Base-by-base conservation (phyloP, 2,888 invertebrate genomes). In the Melieria picta region DNA sequence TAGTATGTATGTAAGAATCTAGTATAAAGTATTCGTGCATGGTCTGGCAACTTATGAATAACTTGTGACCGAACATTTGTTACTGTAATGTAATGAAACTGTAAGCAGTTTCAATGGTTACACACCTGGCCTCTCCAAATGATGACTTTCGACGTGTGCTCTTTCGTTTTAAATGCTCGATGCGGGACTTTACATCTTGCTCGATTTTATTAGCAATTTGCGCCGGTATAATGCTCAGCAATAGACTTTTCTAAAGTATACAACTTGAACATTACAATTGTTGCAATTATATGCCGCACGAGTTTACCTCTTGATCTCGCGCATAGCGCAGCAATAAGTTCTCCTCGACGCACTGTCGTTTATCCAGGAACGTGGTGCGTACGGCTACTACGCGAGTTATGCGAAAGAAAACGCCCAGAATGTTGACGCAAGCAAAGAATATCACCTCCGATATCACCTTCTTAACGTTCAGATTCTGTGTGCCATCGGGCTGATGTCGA, bases 331-430 rank as follows among this genome's bases (percentile, higher is more conserved):
- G 87, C 78, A 94, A 90, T 61, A 94, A 88, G 64, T 94, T 96
- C 67, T 94, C 93, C 85, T 96, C 94, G 16, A 97, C 93, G 81
- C 93, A 95, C 55, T 93, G 94, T 74, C 96, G 88, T 52, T 95
- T 90, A 83, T 97, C 96, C 71, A 97, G 88, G 84, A 97, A 97
- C 1, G 96, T 94, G 74, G 94, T 89, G 74, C 96, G 89, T 75
- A 95, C 93, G 16, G 94, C 93, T 61, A 97, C 92, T 87, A 97
- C 97, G 76, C 94, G 94, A 90, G 96, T 92, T 78, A 94, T 91
- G 69, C 95, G 91, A 85, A 95, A 95, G 88, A 94, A 96, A n/a
- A 95, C 88, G 4, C 97, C 97, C 85, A 96, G 89, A 11, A 92
- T 88, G 83, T 96, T 96, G 7, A 94, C 91, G 76, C 93, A 93